Base-by-base conservation (phyloP, 2,888 invertebrate species). In the Ophraella communa region DNA sequence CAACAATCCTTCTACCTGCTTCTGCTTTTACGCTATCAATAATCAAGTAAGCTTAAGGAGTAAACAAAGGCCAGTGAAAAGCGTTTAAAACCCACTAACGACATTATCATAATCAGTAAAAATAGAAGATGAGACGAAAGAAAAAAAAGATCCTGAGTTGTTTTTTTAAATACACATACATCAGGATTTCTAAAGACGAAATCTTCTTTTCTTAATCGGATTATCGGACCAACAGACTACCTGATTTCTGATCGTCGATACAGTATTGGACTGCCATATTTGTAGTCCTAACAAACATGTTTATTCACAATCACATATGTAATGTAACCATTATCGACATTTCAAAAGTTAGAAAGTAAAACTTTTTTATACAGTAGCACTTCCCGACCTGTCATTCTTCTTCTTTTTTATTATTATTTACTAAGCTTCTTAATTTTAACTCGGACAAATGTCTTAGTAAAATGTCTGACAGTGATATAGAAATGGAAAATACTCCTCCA, bases 41-140 rank as follows among this genome's bases (percentile, higher is more conserved):
- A 27, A 51, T 51, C 49, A 24, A 51, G 24, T 21, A 24, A 49
- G 24, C 49, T 49, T 49, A 51, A 24, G 8, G 20, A 51, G 49
- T 51, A 17, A 51, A 51, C 49, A 51, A 51, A 51, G 23, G 11
- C n/a, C 21, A 23, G 14, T 47, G 47, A 23, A 21, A 27, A 51
- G 49, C 27, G 17, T 51, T 51, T 23, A 51, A 30, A 51, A 51
- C 49, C 49, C 49, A 17, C 27, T 51, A 51, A 51, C 49, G 27
- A 51, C 27, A 51, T 51, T 51, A 51, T 51, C 49, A 27, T 51
- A 51, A 51, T 51, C 23, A 27, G 49, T 51, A 51, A 49, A 49
- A 49, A 24, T 24, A 24, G 49, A 49, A 18, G n/a, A 10, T 11
- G 45, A 45, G 47, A 23, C 47, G 10, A 11, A 3, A 27, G 45